Conservation (phyloP, 2,888 invertebrate genomes). For the Ophraella communa region DNA sequence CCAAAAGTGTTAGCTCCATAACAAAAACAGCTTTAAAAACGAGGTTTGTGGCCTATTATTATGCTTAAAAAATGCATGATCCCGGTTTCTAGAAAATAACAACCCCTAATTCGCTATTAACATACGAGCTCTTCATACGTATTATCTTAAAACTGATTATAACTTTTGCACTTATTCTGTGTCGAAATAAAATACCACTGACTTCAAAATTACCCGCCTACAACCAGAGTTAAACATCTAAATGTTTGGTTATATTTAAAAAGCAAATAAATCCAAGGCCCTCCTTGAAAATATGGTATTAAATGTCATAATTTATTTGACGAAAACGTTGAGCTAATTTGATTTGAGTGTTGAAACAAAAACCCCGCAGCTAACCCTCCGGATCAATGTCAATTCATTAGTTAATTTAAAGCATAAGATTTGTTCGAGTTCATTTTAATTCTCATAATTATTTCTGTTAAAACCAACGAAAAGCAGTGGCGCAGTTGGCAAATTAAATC, state of each 20-base stretch:
- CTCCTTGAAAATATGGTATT: slow-evolving; percentile 16
- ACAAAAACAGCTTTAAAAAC: no score
- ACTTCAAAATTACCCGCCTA: not conserved
- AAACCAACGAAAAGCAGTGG: slow-evolving; percentile 33
- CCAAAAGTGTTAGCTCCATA: no score
- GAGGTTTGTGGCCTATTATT: no score
- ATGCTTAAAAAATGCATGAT: no score
- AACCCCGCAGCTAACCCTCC: slow-evolving; percentile 47
- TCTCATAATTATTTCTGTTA: slow-evolving; percentile 60
- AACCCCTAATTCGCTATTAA: no score
- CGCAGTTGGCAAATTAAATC: no score
- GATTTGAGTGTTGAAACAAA: slow-evolving; percentile 55
- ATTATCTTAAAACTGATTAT: no score
- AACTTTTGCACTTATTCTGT: no score
- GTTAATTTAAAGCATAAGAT: slow-evolving; percentile 53
- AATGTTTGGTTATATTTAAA: not conserved
- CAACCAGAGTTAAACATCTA: not conserved
- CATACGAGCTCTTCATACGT: no score
- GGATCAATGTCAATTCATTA: slow-evolving; percentile 61
- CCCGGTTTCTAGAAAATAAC: no score
- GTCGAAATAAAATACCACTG: no score
- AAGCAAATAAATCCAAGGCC: slow-evolving; percentile 12
- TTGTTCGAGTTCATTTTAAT: slow-evolving; percentile 58
- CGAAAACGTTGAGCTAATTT: slow-evolving; percentile 44
- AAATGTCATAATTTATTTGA: slow-evolving; percentile 32